Evolutionary conservation across 2,888 invertebrate species (phyloP).

Genomic region (Ctenicera cuprea): DNA sequence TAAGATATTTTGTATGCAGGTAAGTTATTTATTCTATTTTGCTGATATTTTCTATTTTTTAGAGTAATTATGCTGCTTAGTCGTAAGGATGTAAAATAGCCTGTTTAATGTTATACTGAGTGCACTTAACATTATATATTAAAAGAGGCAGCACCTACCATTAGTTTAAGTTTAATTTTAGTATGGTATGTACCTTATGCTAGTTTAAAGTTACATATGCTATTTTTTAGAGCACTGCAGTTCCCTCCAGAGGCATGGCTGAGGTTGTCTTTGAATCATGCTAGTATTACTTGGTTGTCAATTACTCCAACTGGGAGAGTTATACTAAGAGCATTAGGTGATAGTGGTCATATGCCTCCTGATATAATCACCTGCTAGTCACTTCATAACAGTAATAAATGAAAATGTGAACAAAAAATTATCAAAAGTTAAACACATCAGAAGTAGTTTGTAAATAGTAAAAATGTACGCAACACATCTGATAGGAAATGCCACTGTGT

Average conservation of each 20-base stretch:
- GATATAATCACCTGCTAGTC: conserved; percentile 77
- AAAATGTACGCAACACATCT: too few relatives aligned
- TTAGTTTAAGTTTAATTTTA: too few relatives aligned
- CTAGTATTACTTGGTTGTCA: conserved; percentile 93
- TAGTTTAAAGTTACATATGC: background rate
- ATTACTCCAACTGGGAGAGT: conserved; percentile 93
- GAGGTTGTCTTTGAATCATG: conserved; percentile 92
- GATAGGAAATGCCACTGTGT: too few relatives aligned
- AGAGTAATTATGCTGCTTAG: conserved; percentile 59
- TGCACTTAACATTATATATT: too few relatives aligned
- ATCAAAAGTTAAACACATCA: background rate
- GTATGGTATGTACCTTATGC: too few relatives aligned
- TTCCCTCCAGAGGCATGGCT: conserved; percentile 99
- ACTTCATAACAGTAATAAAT: background rate
- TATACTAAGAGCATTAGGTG: conserved; percentile 86
- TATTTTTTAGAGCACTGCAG: conserved; percentile 87
- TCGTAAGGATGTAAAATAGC: background rate
- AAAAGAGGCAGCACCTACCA: too few relatives aligned
- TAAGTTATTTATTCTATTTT: too few relatives aligned
- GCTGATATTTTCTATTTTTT: too few relatives aligned
- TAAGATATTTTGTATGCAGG: conserved; percentile 77
- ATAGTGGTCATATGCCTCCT: conserved; percentile 92
- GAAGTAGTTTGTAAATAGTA: too few relatives aligned
- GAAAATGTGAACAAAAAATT: conserved; percentile 33
- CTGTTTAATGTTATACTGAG: too few relatives aligned